These are phyloP conservation scores for Nannoperca australis DNA, from an alignment of 2,797 vertebrate genomes.

Conservation along the genomic window DNA sequence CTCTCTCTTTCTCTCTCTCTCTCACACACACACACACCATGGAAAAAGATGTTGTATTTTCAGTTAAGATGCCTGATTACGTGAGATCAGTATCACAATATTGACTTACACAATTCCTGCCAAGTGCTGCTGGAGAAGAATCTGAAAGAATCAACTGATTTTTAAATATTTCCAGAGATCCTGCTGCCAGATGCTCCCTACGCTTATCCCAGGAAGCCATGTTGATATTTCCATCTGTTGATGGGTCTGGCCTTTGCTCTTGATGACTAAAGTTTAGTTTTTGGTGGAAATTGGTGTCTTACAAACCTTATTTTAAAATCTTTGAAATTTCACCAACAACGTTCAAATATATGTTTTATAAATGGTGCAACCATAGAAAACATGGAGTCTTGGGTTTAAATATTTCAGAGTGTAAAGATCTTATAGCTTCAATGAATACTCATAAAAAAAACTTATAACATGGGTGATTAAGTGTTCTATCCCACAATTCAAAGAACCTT, in stretches of 20 bases:
- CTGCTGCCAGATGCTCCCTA: slow-evolving; percentile 20
- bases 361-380: not conserved
- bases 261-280: slow-evolving; percentile 1
- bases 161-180: slow-evolving; percentile 30
- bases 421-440: not conserved
- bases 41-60: slow-evolving; percentile 20
- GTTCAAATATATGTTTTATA: too few species aligned
- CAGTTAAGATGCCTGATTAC: slow-evolving; percentile 26
- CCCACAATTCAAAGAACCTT: not conserved
- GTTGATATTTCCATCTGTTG: slow-evolving; percentile 44
- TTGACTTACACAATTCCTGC: slow-evolving; percentile 29
- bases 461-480: not conserved
- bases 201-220: slow-evolving; percentile 12
- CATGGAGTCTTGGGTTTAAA: not conserved
- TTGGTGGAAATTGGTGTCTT: not conserved
- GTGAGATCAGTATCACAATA: slow-evolving; percentile 47
- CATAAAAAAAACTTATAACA: not conserved
- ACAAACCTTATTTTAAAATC: not conserved
- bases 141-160: slow-evolving; percentile 41
- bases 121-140: slow-evolving; percentile 14
- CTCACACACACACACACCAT: too few species aligned
- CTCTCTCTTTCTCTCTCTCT: too few species aligned
- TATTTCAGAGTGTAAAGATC: not conserved
- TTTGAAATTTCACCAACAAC: not conserved
- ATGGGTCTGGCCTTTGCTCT: slow-evolving; percentile 1